Evolutionary conservation across 2,888 invertebrate species (phyloP), one percentile per base, ranked within the genome.

Genomic region (Tribolium freemani): DNA sequence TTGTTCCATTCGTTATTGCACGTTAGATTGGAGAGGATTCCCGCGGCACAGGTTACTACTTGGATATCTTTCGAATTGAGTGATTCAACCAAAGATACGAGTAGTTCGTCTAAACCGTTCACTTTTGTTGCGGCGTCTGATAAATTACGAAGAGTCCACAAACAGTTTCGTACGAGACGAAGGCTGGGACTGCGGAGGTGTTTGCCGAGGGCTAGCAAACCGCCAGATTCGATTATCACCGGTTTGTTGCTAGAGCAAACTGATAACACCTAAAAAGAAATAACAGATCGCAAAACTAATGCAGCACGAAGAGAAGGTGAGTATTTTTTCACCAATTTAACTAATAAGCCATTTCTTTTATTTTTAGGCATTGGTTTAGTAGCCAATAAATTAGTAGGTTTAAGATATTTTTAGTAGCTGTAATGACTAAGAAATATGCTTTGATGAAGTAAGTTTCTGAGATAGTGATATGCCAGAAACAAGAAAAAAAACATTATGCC

Each of bases 1-100:
- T 99, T 99, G 87, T 99, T 99, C 73, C 97, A 93, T 85, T 98
- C 97, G 89, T 99, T 99, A 88, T 99, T 99, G 89, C 99, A 99
- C 4, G 99, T 99, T 87, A 99, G 90, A 88, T 99, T 99, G 54
- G 98, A 98, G 51, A 99, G 90, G 77, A 99, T 99, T 56, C 99
- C 99, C 69, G 99, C 98, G 31, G 98, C 97, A 85, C 99, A 99
- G 3, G 98, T 98, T 64, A 99, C 97, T 72, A 98, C 95, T 86
- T 98, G 98, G 57, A 97, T 96, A 86, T 98, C 98, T 64, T 94
- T 94, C 5, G 96, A 96, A 13, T 94, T 93, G 71, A 99, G 89
- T 3, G 67, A 97, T 85, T 96, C 96, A 26, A 98, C 97, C 77
- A 98, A 89, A 81, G 96, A 95, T 81, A 94, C 94, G 63, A 97